Base-by-base conservation (phyloP, 2,888 invertebrate species). In the Megaustenia siamemsis region DNA sequence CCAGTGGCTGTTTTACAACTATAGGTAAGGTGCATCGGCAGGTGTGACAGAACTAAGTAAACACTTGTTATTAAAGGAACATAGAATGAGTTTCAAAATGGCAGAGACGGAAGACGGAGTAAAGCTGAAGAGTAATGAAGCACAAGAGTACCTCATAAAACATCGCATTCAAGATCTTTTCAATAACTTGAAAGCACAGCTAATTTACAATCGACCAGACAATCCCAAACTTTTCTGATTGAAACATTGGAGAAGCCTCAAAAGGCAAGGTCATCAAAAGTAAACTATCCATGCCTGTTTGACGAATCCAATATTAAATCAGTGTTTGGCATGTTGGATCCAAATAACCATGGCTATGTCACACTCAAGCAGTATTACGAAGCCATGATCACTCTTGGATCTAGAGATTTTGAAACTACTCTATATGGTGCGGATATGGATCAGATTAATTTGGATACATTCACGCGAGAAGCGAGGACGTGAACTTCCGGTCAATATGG, bases 251-350 rank as follows among this genome's bases (percentile, higher is more conserved):
- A 93, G 78, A 90, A 90, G 80, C 88, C 93, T 5, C 90, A 91
- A 84, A 92, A 92, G 87, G 89, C 92, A 8, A 88, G 90, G 81
- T 86, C 88, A 12, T 88, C 91, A n/a, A 89, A 89, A 71, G 75
- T 89, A 21, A 91, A 93, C 76, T 89, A 88, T 81, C 93, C 93
- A 10, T 90, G 92, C 84, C 86, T 93, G 68, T 92, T 94, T 88
- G 93, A 94, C 89, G 93, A 93, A 40, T 88, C 89, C 79, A 93
- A 94, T 87, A 90, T 94, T 32, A 87, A 90, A 84, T 92, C 93
- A 40, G 90, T 94, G 8, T 93, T 92, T 90, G 92, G 92, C 21
- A 93, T 94, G 93, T 84, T 94, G 82, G 94, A 93, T 87, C 93
- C 93, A 28, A 93, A 93, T 45, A 89, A 89, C 32, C 89, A 89